Conservation (phyloP, 2,797 vertebrate species). For the Carapus acus region DNA sequence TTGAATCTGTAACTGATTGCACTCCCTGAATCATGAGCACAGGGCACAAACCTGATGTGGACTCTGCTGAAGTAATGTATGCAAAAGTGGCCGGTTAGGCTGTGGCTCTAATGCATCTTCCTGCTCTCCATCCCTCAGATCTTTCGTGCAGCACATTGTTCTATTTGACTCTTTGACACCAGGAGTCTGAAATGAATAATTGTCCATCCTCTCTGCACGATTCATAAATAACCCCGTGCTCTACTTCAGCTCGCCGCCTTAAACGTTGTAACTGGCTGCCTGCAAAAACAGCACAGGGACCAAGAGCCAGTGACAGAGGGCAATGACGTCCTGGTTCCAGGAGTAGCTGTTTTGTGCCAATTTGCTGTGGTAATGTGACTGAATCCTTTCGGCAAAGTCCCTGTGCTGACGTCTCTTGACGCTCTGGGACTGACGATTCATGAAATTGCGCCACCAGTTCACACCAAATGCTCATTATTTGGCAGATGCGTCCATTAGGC, state of each 20-base stretch:
- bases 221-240: slow-evolving; percentile 46
- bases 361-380: slow-evolving; percentile 46
- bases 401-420: slow-evolving; percentile 28
- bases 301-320: slow-evolving; percentile 37
- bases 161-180: slow-evolving; percentile 22
- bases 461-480: slow-evolving; percentile 28
- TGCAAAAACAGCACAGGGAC: slow-evolving; percentile 32
- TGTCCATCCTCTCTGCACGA: slow-evolving; percentile 36
- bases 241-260: slow-evolving; percentile 44
- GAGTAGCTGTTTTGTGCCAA: slow-evolving; percentile 25
- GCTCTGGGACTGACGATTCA: slow-evolving; percentile 32
- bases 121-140: slow-evolving; percentile 16
- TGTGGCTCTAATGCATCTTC: slow-evolving; percentile 11
- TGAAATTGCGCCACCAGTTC: slow-evolving; percentile 26
- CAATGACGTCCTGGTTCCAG: slow-evolving; percentile 46
- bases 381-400: slow-evolving; percentile 29
- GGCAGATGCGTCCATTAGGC: slow-evolving; percentile 45
- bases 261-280: slow-evolving; percentile 46
- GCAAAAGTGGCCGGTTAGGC: slow-evolving; percentile 37
- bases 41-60: slow-evolving; percentile 19
- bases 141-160: slow-evolving; percentile 19
- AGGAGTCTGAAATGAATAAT: slow-evolving; percentile 51
- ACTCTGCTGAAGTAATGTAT: slow-evolving; percentile 24
- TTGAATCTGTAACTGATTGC: slow-evolving; percentile 59
- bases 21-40: slow-evolving; percentile 23